Base-by-base conservation (phyloP, 2,113 vertebrate species). In the Gobius niger region DNA sequence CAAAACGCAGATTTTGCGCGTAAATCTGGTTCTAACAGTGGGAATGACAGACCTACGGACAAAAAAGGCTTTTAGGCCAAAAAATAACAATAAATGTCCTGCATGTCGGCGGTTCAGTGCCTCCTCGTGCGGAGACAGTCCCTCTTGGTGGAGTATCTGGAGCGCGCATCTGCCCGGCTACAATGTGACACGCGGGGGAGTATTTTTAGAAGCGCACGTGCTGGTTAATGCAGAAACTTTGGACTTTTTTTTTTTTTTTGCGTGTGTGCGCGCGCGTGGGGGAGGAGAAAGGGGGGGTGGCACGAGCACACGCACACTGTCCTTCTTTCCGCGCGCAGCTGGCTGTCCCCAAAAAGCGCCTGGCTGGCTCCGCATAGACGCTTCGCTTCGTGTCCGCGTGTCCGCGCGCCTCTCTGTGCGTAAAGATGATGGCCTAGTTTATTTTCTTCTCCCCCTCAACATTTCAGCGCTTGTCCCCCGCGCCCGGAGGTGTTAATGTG, bases 381-480 rank as follows among this genome's bases (percentile, higher is more conserved):
- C 24, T 84, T 85, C 69, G 2, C 47, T 50, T 75, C 51, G 57
- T 70, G 19, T 9, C 41, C 44, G 59, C 44, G 40, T 62, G 9
- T 77, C 62, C 81, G 71, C 79, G 77, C 76, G 34, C n/a, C 9
- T 44, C 7, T 44, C 52, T 41, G 40, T 62, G 54, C 54, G 24
- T 40, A 57, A 57, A 57, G 16, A 24, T 82, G 77, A 64, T 57
- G 46, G 65, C 46, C 19, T 67, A 14, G 50, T 16, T 63, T 46
- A 65, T 12, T 71, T 52, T 65, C n/a, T 9, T 12, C 82, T 65
- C 72, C 65, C 61, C 52, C 40, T 34, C 24, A 84, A 85, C 84
- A 87, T 90, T 91, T 87, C 85, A 86, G 93, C 91, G 89, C 89
- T 90, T 92, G 24, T 90, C 13, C 44, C 46, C 68, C 67, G 24